phyloP scores from a whole-genome alignment of 2,797 vertebrate species.

The Typhlichthys subterraneus region DNA sequence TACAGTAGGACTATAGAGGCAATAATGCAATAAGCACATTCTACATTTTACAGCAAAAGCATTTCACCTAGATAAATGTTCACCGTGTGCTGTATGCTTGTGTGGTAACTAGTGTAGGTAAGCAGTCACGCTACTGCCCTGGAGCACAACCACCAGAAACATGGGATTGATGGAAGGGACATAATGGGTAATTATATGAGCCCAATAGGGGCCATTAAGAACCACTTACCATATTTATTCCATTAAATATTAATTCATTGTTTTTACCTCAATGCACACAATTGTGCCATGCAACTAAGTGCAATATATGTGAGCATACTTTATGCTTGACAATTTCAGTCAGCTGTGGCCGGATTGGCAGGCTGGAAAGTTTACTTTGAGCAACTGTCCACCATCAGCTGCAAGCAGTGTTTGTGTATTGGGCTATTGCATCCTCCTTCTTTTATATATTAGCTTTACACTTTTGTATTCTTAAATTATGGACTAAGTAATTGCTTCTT shows the following conservation, averaged over 20 bases:
- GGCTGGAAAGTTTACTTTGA: no score
- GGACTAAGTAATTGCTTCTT: neutral
- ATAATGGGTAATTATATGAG: constrained; percentile 52
- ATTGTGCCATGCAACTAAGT: constrained; percentile 12
- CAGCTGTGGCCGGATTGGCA: neutral
- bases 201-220: constrained; percentile 60
- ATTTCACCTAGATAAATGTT: no score
- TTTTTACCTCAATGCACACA: constrained; percentile 51
- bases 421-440: neutral
- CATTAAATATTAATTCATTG: constrained; percentile 71
- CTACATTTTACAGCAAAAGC: no score
- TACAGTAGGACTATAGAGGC: no score
- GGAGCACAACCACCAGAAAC: no score
- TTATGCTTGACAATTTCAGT: constrained; percentile 21
- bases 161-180: constrained; percentile 28
- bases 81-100: no score
- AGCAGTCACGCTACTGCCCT: no score
- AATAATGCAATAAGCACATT: no score
- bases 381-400: no score
- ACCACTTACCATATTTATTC: constrained; percentile 69
- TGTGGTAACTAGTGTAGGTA: neutral
- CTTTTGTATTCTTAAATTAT: no score
- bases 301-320: constrained; percentile 46
- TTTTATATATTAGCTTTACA: neutral
- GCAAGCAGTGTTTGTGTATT: neutral